phyloP scores from a whole-genome alignment of 1,140 invertebrate genomes.

The Adoxophyes honmai region DNA sequence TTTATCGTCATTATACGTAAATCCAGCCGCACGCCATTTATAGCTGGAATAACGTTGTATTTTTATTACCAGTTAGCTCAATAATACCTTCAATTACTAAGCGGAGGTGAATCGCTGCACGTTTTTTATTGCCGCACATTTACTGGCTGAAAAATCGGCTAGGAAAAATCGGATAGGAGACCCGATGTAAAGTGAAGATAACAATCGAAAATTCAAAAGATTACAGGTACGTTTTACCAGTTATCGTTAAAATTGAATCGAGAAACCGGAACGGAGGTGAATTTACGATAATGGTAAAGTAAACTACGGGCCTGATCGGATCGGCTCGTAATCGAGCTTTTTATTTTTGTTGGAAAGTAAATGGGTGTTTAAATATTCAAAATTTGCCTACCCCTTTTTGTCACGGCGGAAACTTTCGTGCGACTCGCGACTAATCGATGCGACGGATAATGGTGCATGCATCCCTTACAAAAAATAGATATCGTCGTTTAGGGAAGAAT shows the following conservation, averaged over 20 bases:
- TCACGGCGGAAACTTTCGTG: slow-evolving; percentile 34
- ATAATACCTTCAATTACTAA: slow-evolving; percentile 3
- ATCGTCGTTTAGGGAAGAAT: no score
- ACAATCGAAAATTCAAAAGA: slow-evolving; percentile 15
- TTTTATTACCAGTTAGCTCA: slow-evolving; percentile 13
- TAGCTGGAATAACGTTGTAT: slow-evolving; percentile 4
- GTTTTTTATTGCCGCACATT: background rate
- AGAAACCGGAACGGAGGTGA: slow-evolving; percentile 29
- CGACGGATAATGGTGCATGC: background rate
- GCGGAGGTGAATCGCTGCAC: background rate
- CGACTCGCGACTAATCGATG: background rate
- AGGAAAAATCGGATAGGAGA: slow-evolving; percentile 2
- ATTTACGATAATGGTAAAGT: slow-evolving; percentile 17
- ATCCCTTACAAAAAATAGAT: no score
- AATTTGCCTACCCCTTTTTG: slow-evolving; percentile 40
- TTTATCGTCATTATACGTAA: slow-evolving; percentile 12
- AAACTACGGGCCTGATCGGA: slow-evolving; percentile 33
- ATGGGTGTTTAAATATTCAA: slow-evolving; percentile 41
- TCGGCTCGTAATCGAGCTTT: slow-evolving; percentile 32
- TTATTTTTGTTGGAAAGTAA: slow-evolving; percentile 38
- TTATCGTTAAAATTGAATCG: slow-evolving; percentile 25
- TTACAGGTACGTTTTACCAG: slow-evolving; percentile 21
- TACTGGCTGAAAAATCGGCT: background rate
- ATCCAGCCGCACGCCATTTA: slow-evolving; percentile 8
- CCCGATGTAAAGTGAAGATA: slow-evolving; percentile 12